phyloP scores from a whole-genome alignment of 1,140 invertebrate species.

The Magallana gigas region DNA sequence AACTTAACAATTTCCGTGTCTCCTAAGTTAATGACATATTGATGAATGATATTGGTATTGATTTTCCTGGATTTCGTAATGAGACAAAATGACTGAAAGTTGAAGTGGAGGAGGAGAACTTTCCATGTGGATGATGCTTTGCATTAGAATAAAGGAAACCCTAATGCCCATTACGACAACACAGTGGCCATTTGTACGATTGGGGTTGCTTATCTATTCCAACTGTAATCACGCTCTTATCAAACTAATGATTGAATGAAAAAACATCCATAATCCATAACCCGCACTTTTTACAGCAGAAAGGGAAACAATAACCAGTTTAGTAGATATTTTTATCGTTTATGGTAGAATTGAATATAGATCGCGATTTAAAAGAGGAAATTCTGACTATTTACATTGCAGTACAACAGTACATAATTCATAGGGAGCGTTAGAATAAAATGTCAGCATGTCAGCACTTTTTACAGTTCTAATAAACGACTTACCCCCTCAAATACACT shows the following conservation, averaged over 20 bases:
- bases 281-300: neutral
- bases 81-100: neutral
- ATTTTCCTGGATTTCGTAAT: neutral
- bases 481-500: no score
- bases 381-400: neutral
- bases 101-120: neutral
- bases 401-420: no score
- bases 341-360: neutral
- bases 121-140: neutral
- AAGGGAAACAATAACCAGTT: neutral
- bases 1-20: neutral
- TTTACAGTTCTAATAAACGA: no score
- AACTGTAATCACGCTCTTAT: conserved; percentile 3
- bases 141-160: neutral
- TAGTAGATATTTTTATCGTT: conserved; percentile 1
- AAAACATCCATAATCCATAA: conserved; percentile 27
- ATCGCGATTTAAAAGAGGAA: neutral
- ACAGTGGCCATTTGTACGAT: neutral
- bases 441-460: no score
- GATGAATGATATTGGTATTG: neutral
- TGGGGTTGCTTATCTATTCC: neutral
- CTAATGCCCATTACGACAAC: neutral
- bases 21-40: neutral
- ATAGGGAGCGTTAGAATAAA: no score
- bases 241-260: conserved; percentile 13